Percentiles rank a stretch among this genome's conserved stretches.
These are phyloP conservation scores for Artemia sinica DNA, from an alignment of 2,888 invertebrate species.

Conservation along the genomic window DNA sequence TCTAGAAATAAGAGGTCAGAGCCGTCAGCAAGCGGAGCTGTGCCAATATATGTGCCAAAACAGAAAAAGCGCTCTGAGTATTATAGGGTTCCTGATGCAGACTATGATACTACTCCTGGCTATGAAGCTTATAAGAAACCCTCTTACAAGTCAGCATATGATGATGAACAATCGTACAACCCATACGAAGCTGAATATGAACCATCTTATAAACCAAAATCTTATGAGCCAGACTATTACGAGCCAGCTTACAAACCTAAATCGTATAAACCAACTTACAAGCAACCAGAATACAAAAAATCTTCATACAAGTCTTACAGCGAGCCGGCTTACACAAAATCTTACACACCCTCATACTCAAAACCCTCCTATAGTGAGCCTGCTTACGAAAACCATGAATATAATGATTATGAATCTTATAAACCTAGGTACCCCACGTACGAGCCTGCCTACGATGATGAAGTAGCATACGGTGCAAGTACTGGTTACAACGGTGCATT, in stretches of 20 bases:
- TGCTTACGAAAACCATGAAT: slow-evolving; percentile 1
- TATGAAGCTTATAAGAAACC: slow-evolving; percentile 11
- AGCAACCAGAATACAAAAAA: slow-evolving; percentile 10
- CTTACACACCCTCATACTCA: slow-evolving; percentile 1
- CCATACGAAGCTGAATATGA: not conserved
- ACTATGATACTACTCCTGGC: not conserved
- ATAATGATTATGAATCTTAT: not conserved
- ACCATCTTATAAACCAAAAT: not conserved
- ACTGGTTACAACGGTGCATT: slow-evolving; percentile 16
- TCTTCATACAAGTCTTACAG: not conserved
- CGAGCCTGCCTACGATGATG: slow-evolving; percentile 15
- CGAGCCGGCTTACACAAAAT: slow-evolving; percentile 7
- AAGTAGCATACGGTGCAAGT: slow-evolving; percentile 15
- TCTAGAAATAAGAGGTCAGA: not conserved
- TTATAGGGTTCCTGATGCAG: not conserved
- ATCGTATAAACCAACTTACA: not conserved
- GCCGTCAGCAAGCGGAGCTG: not conserved
- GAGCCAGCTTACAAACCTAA: not conserved
- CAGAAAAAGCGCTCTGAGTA: slow-evolving; percentile 1
- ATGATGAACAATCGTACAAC: not conserved
- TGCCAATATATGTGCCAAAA: not conserved
- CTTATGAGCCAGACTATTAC: not conserved
- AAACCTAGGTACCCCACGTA: slow-evolving; percentile 11
- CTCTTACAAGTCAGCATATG: not conserved
- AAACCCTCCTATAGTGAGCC: not conserved